Base-by-base conservation (phyloP, 2,888 invertebrate genomes). In the Pseudolycoriella hygida region DNA sequence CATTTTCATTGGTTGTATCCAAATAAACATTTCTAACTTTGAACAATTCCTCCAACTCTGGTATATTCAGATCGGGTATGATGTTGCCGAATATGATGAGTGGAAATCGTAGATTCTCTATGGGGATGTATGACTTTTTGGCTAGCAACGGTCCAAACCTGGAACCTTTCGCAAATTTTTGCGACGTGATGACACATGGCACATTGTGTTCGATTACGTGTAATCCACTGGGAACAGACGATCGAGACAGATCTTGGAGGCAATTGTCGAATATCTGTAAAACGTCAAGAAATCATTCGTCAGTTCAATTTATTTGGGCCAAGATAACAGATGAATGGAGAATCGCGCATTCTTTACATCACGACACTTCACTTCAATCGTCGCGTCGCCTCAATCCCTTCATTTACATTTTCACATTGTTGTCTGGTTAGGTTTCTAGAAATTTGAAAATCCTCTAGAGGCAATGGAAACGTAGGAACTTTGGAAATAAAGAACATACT, bases 151-250 rank as follows among this genome's bases (percentile, higher is more conserved):
- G 50, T 40, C 50, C 50, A 44, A 50, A 50, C 25, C 49, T 41
- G 4, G 46, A 48, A 38, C 49, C 50, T 43, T 50, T 50, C 3
- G 50, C 50, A 34, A 49, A 50, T 44, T 50, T 50, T 44, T 50
- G 50, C 25, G 46, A 44, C 18, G 50, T 49, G 34, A 49, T 47
- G 15, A 49, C 48, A 43, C 45, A 46, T 32, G 47, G 34, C 8
- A 40, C 47, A 6, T 42, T 46, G 4, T 45, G 44, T 19, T 49
- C 48, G 14, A 47, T 46, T 11, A 50, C 40, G 15, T 48, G 42
- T 19, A 50, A 37, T n/a, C 50, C 50, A 31, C 46, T 44, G 17
- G 50, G 50, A 19, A 49, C 49, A 3, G 49, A 48, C 19, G 48
- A 49, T 10, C 49, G 46, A 12, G 50, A 50, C 18, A 50, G 30